Base-by-base conservation (phyloP, 92 coral and sea anemone genomes). In the Palythoa grandis region DNA sequence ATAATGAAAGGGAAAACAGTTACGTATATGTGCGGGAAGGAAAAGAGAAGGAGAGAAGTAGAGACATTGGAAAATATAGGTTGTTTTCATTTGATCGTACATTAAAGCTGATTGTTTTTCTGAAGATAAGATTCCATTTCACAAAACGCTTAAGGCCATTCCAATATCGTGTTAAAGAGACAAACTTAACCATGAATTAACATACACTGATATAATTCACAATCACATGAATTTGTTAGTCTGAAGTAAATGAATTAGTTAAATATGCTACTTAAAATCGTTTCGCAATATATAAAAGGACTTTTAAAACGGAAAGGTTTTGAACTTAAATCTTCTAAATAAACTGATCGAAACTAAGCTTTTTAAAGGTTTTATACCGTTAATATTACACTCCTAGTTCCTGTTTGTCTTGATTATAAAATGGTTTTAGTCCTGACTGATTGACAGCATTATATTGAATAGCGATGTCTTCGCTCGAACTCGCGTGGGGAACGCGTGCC, bases 401-500 rank as follows among this genome's bases (percentile, higher is more conserved):
- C 85, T 80, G 85, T 50, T 29, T n/a, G 57, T 43, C 15, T 43
- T 9, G 76, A 17, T 72, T 40, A n/a, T 73, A 37, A 65, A 65
- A 23, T 14, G 15, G 19, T 66, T 80, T 47, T 40, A 13, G 40
- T 65, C 29, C 23, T 43, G 23, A 3, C 6, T 80, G 85, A 80
- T 80, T 80, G 85, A 80, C 85, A 80, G 74, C 24, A 66, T 29
- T 19, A 80, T 60, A 25, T 54, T 11, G 15, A 67, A 67, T 17
- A 47, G 39, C 52, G 35, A 80, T 57, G 82, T 35, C 63, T 80
- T 80, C 43, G 39, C 63, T 13, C 19, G 47, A 22, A 76, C 19
- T 70, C 88, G 90, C 88, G 90, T 87, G 92, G 72, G 15, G n/a
- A 52, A 80, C 92, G 92, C 88, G 92, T 90, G 92, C 86, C 92